Base-by-base conservation (phyloP, 2,888 invertebrate genomes). In the Latheticus oryzae region DNA sequence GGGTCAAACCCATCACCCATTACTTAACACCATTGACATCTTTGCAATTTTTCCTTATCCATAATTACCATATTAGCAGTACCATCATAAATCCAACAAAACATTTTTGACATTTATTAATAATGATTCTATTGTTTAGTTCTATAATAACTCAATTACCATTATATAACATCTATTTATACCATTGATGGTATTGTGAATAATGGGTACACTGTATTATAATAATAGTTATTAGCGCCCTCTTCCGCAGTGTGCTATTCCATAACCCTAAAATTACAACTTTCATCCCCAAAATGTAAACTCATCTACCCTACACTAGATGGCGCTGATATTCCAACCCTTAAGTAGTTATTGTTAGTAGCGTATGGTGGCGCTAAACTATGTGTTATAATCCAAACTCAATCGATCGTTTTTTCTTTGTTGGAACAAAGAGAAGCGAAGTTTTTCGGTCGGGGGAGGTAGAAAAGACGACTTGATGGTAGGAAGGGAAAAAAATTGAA, bases 251-350 rank as follows among this genome's bases (percentile, higher is more conserved):
- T 12, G 2, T 11, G 2, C 21, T 32, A 8, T 12, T 16, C 12
- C 15, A 16, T 28, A n/a, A 32, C 45, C 45, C 45, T 23, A 16
- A 23, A 33, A 35, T 47, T 35, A 47, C 17, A 21, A 45, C 32
- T 17, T 32, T 23, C 32, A 17, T 5, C 47, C 69, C 73, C 73
- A 62, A 71, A 76, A 74, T 67, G 68, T 67, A 63, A 61, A 12
- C 69, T 68, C 58, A 30, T 64, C 74, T 72, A 70, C 69, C 66
- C 61, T 60, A 62, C 71, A 68, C 35, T 30, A 73, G 74, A 69
- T 51, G 65, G 67, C 69, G 65, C 60, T 30, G 12, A 5, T n/a
- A n/a, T n/a, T 35, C 33, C 42, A 60, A 55, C 63, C 63, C 59
- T 61, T n/a, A n/a, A n/a, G n/a, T n/a, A 40, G 51, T 24, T 26